These are phyloP conservation scores for Stictocephala bisonia DNA, from an alignment of 2,888 invertebrate species.

Conservation along the genomic window DNA sequence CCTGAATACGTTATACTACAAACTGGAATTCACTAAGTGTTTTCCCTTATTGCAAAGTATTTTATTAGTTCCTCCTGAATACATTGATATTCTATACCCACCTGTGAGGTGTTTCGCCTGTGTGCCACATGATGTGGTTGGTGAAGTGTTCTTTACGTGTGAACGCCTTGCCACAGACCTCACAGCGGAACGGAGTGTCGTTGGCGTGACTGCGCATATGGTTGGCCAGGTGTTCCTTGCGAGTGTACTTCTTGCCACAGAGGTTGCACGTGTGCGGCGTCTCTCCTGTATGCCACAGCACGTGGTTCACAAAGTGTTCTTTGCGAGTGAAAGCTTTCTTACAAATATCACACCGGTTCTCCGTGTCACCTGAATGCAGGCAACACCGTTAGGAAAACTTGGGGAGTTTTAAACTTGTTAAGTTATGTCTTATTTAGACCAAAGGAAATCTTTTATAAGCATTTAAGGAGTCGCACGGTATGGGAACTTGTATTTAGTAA, in stretches of 20 bases:
- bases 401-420: too few relatives aligned
- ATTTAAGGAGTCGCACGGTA: too few relatives aligned
- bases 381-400: too few relatives aligned
- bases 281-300: constrained; percentile 76
- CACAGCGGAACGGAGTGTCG: constrained; percentile 62
- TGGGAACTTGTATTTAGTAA: too few relatives aligned
- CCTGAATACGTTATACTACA: too few relatives aligned
- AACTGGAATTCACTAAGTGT: too few relatives aligned
- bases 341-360: constrained; percentile 79
- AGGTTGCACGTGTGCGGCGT: constrained; percentile 60
- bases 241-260: constrained; percentile 63
- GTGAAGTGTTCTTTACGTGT: constrained; percentile 83
- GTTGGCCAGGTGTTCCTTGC: constrained; percentile 62
- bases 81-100: too few relatives aligned
- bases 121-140: constrained; percentile 68
- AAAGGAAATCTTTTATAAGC: too few relatives aligned
- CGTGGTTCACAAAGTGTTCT: constrained; percentile 88
- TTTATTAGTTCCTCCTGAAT: too few relatives aligned
- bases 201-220: constrained; percentile 62
- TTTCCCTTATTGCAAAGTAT: too few relatives aligned
- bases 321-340: constrained; percentile 88
- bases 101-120: constrained; percentile 49
- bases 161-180: constrained; percentile 74
- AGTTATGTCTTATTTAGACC: too few relatives aligned
- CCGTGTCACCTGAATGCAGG: constrained; percentile 65